These are phyloP conservation scores for Epizoanthus ramosus DNA, from an alignment of 92 coral and sea anemone genomes.

Conservation along the genomic window DNA sequence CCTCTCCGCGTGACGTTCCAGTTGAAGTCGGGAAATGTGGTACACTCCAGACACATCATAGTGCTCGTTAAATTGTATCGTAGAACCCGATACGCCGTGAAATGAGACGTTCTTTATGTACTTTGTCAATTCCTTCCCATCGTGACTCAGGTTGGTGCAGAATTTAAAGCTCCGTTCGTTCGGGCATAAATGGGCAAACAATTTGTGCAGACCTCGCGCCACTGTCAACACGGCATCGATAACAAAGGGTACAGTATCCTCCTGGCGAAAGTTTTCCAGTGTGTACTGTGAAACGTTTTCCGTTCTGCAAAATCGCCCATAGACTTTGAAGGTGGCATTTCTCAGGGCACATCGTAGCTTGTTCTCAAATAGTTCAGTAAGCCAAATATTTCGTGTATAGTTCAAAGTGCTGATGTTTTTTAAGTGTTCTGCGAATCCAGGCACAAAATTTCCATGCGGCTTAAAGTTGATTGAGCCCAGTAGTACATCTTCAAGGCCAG, in stretches of 20 bases:
- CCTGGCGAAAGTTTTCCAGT: conserved; percentile 1
- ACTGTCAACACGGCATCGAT: conserved; percentile 53
- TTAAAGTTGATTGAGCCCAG: conserved; percentile 35
- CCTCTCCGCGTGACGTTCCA: not conserved
- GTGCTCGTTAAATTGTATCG: conserved; percentile 23
- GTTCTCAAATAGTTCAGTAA: conserved; percentile 22
- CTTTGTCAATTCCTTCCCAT: conserved; percentile 38
- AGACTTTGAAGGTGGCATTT: conserved; percentile 5
- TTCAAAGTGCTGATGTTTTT: not conserved
- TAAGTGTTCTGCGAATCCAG: conserved; percentile 27
- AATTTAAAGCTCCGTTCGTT: conserved; percentile 13
- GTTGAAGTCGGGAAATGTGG: conserved; percentile 25
- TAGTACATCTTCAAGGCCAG: conserved; percentile 22
- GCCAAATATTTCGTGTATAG: conserved; percentile 28
- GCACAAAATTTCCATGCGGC: conserved; percentile 17
- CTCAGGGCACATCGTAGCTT: conserved; percentile 28
- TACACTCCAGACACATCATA: conserved; percentile 45
- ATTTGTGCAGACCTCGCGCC: conserved; percentile 43
- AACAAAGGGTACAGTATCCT: conserved; percentile 42
- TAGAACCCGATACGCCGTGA: conserved; percentile 38
- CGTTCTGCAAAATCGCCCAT: not conserved
- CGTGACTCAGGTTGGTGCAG: conserved; percentile 31
- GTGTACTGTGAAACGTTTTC: conserved; percentile 2
- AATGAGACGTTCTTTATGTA: conserved; percentile 32
- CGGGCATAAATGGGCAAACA: conserved; percentile 27